phyloP scores from a whole-genome alignment of 2,888 invertebrate species.

The Athetis lepigone region DNA sequence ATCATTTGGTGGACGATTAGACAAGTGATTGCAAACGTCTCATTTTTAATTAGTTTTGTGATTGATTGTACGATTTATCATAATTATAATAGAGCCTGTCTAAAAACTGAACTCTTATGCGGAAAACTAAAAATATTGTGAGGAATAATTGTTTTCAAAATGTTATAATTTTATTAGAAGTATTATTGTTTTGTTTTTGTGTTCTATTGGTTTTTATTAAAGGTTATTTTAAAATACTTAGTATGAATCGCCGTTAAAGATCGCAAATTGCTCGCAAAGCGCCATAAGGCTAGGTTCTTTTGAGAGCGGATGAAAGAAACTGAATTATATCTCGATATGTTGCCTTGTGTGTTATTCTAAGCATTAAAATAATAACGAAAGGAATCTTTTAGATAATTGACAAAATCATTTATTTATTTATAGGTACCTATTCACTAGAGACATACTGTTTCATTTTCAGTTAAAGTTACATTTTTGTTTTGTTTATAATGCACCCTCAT shows the following conservation, averaged over 20 bases:
- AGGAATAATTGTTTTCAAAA: slow-evolving; percentile 35
- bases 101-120: not conserved
- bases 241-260: slow-evolving; percentile 31
- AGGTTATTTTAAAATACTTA: slow-evolving; percentile 10
- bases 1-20: too few relatives aligned
- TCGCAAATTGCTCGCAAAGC: slow-evolving; percentile 26
- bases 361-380: too few relatives aligned
- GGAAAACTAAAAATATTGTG: slow-evolving; percentile 18
- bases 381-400: too few relatives aligned
- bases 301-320: not conserved
- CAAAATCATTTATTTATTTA: too few relatives aligned
- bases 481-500: too few relatives aligned
- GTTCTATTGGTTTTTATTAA: slow-evolving; percentile 25
- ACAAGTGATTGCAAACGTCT: too few relatives aligned
- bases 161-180: slow-evolving; percentile 34
- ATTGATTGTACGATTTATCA: too few relatives aligned
- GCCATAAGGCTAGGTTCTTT: slow-evolving; percentile 38
- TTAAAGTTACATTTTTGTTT: too few relatives aligned
- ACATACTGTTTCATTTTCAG: too few relatives aligned
- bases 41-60: too few relatives aligned
- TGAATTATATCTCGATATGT: not conserved
- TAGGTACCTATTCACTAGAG: too few relatives aligned
- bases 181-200: slow-evolving; percentile 47
- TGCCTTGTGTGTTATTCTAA: not conserved
- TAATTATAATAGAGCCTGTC: not conserved